These are phyloP conservation scores for Pituophis catenifer DNA, from an alignment of 2,113 vertebrate genomes.

Conservation along the genomic window DNA sequence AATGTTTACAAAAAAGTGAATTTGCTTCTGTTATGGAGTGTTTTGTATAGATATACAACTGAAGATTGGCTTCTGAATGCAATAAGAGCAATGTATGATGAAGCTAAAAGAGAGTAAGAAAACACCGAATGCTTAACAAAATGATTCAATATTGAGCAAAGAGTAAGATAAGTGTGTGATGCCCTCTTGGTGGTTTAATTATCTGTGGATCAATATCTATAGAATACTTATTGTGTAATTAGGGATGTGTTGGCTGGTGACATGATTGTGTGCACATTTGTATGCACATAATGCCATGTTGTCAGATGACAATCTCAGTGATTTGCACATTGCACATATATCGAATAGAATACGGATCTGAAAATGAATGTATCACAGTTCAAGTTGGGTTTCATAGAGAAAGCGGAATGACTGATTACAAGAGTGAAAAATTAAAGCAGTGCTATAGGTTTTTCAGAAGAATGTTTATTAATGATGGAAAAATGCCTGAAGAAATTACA, in stretches of 20 bases:
- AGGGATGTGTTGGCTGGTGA: neutral
- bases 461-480: neutral
- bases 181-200: neutral
- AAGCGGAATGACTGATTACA: neutral
- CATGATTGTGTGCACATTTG: neutral
- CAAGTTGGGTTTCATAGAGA: neutral
- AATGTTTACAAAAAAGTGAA: neutral
- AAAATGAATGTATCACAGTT: neutral
- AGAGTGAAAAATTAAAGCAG: neutral
- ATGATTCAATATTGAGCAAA: neutral
- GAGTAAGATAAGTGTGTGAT: neutral
- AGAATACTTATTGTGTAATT: neutral
- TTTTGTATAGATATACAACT: neutral
- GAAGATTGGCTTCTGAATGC: neutral
- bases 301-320: neutral
- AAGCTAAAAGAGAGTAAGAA: neutral
- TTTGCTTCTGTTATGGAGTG: neutral
- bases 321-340: neutral
- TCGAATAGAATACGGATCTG: neutral
- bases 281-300: neutral
- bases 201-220: neutral
- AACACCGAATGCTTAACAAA: neutral
- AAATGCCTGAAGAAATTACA: neutral
- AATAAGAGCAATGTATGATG: neutral
- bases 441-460: neutral